Base-by-base conservation (phyloP, 1,140 invertebrate species). In the Laupala kohalensis region DNA sequence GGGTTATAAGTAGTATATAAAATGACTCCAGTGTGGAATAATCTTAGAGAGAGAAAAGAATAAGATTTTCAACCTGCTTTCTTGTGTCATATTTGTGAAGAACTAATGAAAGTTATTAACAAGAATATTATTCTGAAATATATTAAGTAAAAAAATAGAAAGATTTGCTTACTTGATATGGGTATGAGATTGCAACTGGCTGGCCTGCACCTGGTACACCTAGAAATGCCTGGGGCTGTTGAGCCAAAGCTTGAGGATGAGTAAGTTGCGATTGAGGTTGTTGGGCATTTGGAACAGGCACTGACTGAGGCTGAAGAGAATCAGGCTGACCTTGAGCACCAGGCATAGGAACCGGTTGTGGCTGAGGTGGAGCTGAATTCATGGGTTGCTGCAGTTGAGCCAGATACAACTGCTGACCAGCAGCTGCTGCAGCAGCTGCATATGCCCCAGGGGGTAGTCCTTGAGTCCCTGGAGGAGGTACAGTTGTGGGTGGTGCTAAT, bases 121-220 rank as follows among this genome's bases (percentile, higher is more conserved):
- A n/a, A n/a, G n/a, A n/a, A n/a, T n/a, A n/a, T n/a, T n/a, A n/a
- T n/a, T n/a, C n/a, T n/a, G n/a, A n/a, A n/a, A n/a, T n/a, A n/a
- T n/a, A n/a, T n/a, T n/a, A n/a, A n/a, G n/a, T n/a, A n/a, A n/a
- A n/a, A n/a, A n/a, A n/a, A n/a, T n/a, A n/a, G n/a, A n/a, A n/a
- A n/a, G n/a, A n/a, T n/a, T n/a, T n/a, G 19, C 70, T 71, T 66
- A 66, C 70, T 65, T 71, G 70, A 30, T 71, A 71, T n/a, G 70
- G 70, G 23, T 71, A 71, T 0, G 70, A 71, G 15, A 71, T 71
- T 9, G 70, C 23, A 15, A 71, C 70, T 24, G 70, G 28, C 28
- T 68, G 67, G 0, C 25, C 29, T 15, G 26, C 67, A 6, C 26
- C n/a, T 19, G 67, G 67, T 27, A 27, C 27, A 29, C 15, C 67